These are phyloP conservation scores for Drosophila sordidula DNA, from an alignment of 2,888 invertebrate species.

Conservation along the genomic window DNA sequence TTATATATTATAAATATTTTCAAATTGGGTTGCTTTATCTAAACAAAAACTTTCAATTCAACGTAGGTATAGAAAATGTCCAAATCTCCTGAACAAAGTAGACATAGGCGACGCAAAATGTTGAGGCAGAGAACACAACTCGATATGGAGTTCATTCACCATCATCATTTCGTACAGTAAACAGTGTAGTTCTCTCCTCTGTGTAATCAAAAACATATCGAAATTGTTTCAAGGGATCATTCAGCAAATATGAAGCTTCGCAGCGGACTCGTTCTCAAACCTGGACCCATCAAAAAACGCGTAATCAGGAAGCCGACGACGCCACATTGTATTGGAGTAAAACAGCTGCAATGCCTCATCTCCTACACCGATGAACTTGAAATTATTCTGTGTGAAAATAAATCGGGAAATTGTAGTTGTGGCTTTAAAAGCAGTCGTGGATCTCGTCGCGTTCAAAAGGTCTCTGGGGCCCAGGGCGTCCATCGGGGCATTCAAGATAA, in stretches of 20 bases:
- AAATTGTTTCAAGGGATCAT: too few species aligned
- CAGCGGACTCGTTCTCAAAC: neutral
- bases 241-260: neutral
- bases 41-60: too few species aligned
- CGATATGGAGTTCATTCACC: neutral
- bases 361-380: neutral
- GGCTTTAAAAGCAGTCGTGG: too few species aligned
- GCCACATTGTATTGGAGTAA: neutral
- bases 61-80: neutral
- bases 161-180: neutral
- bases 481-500: too few species aligned
- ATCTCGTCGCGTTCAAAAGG: too few species aligned
- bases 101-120: neutral
- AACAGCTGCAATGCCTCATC: neutral
- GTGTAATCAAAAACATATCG: too few species aligned
- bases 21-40: too few species aligned
- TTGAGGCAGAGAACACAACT: neutral
- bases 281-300: neutral
- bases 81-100: neutral
- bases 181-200: neutral
- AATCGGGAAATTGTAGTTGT: neutral
- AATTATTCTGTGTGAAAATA: neutral
- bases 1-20: too few species aligned
- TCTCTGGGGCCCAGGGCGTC: too few species aligned
- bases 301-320: neutral